phyloP scores from a whole-genome alignment of 2,113 vertebrate genomes.

The Thunnus maccoyii region DNA sequence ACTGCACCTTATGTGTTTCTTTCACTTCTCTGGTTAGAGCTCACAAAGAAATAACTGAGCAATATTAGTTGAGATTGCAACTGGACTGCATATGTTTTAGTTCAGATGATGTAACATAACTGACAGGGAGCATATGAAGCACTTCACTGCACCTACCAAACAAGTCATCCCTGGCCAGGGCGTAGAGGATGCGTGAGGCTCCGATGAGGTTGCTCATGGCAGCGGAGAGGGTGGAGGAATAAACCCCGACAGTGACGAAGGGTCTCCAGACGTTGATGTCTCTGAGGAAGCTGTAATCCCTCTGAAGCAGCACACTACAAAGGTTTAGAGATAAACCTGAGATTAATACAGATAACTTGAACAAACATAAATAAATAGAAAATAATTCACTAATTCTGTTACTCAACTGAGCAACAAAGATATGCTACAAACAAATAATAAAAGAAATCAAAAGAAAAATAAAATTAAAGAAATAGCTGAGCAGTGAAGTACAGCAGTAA shows the following conservation, averaged over 20 bases:
- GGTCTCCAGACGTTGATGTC: constrained; percentile 91
- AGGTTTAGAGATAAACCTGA: not conserved
- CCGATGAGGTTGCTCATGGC: constrained; percentile 95
- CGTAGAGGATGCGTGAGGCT: constrained; percentile 92
- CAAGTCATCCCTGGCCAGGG: constrained; percentile 90
- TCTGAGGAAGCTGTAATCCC: constrained; percentile 90
- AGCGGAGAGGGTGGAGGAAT: constrained; percentile 90
- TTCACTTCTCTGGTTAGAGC: too few species aligned
- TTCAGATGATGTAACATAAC: too few species aligned
- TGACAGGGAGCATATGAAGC: not conserved
- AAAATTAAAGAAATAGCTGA: too few species aligned
- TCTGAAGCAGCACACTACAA: constrained; percentile 87
- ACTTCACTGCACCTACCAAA: constrained; percentile 85
- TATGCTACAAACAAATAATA: too few species aligned
- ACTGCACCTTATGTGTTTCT: too few species aligned
- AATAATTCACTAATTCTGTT: not conserved
- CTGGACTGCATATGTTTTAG: too few species aligned
- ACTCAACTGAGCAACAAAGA: too few species aligned
- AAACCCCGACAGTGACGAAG: constrained; percentile 90
- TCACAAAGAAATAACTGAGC: too few species aligned
- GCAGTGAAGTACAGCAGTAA: too few species aligned
- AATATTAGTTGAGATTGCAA: too few species aligned
- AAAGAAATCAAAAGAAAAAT: too few species aligned
- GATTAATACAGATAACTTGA: not conserved
- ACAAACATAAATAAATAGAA: not conserved